Percentiles rank a stretch among this genome's conserved stretches.
Conservation (phyloP, 2,113 vertebrate genomes). For the Ophiodon elongatus region DNA sequence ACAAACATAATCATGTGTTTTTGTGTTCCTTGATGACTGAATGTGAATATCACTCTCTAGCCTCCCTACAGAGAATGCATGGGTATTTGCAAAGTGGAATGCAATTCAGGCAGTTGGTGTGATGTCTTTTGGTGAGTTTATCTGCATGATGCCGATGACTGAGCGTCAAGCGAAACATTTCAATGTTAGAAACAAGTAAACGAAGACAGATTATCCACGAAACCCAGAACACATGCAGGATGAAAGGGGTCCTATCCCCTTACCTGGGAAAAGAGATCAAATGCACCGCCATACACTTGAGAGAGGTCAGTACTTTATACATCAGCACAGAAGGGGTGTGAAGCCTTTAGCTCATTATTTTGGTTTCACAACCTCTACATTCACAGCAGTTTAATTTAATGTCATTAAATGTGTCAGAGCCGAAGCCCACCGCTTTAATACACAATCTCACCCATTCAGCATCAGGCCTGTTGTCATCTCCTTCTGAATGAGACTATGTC, state of each 20-base stretch:
- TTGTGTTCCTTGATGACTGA: constrained; percentile 16
- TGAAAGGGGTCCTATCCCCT: not conserved
- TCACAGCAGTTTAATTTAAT: constrained; percentile 1
- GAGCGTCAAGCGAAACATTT: not conserved
- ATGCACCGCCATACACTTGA: not conserved
- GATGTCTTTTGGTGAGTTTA: constrained; percentile 95
- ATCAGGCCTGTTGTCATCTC: not conserved
- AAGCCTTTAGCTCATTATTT: not conserved
- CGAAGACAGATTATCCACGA: not conserved
- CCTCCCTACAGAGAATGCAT: constrained; percentile 88
- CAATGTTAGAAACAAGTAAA: not conserved
- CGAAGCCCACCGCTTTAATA: not conserved
- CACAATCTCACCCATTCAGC: not conserved
- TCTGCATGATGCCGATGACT: constrained; percentile 12
- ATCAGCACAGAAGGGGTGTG: not conserved
- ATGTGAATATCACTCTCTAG: constrained; percentile 71
- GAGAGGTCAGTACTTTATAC: not conserved
- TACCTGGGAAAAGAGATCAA: not conserved
- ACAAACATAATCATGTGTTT: constrained; percentile 1
- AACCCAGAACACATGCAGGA: not conserved
- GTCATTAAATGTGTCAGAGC: constrained; percentile 1
- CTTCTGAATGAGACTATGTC: not conserved
- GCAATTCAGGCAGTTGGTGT: constrained; percentile 92
- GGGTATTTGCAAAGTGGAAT: constrained; percentile 92
- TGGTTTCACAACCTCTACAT: not conserved